Evolutionary conservation across 2,888 invertebrate species (phyloP).

Genomic region (Eugnorisma glareosa): DNA sequence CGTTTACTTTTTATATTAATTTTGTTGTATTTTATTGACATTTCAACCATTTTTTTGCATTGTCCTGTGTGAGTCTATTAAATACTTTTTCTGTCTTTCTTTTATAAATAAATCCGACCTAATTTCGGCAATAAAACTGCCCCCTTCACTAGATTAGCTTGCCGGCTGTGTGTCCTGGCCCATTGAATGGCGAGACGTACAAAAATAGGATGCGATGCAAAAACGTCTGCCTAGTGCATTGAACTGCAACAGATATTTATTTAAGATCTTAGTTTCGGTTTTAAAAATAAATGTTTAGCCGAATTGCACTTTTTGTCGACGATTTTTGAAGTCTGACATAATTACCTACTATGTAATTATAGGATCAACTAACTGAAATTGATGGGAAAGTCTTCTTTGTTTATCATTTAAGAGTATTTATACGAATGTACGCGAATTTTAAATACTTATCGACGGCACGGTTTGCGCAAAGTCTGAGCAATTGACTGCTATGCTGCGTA

Average conservation of each 20-base stretch:
- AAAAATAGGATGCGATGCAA: conserved; percentile 69
- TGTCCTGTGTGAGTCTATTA: no score
- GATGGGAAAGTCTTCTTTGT: not conserved
- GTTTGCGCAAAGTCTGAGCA: no score
- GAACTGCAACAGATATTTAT: conserved; percentile 63
- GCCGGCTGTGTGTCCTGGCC: conserved; percentile 53
- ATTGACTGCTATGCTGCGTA: no score
- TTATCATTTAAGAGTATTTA: no score
- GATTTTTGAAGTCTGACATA: not conserved
- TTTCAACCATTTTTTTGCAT: no score
- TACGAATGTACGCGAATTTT: no score
- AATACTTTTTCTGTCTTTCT: no score
- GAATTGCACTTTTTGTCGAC: not conserved
- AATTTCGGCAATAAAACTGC: not conserved
- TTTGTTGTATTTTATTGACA: no score
- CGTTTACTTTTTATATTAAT: no score
- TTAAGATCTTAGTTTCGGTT: conserved; percentile 28
- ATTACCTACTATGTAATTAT: not conserved
- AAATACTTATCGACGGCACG: no score
- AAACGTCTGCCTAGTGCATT: conserved; percentile 65
- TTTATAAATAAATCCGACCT: not conserved
- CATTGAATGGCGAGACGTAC: conserved; percentile 65
- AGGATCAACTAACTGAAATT: not conserved
- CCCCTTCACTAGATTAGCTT: conserved; percentile 13
- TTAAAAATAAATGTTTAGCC: not conserved